Percentiles rank a stretch among this genome's conserved stretches.
Conservation (phyloP, 2,888 invertebrate species). For the Druceiella hillmani region DNA sequence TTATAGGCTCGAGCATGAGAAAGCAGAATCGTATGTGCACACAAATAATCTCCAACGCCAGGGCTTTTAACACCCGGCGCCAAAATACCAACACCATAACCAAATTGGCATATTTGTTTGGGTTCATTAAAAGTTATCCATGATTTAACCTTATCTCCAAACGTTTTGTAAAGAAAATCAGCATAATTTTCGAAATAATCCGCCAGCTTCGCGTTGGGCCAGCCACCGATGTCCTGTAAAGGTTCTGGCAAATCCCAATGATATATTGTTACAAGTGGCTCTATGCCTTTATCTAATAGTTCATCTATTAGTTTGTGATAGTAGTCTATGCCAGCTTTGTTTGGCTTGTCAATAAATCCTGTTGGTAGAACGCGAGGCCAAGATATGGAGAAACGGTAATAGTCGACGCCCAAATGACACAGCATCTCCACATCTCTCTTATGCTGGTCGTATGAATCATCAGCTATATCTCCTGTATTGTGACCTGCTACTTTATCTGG, state of each 20-base stretch:
- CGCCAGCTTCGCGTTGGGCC: no score
- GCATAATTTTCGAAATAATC: no score
- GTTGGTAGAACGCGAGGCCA: slow-evolving; percentile 55
- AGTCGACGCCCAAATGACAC: slow-evolving; percentile 39
- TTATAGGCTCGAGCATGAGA: no score
- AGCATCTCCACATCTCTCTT: slow-evolving; percentile 48
- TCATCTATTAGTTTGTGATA: slow-evolving; percentile 50
- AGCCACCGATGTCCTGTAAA: background rate
- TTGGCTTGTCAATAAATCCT: slow-evolving; percentile 34
- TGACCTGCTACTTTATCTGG: slow-evolving; percentile 35
- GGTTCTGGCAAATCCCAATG: slow-evolving; percentile 46
- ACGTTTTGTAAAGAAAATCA: no score
- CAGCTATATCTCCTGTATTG: slow-evolving; percentile 49
- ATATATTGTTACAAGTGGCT: slow-evolving; percentile 47
- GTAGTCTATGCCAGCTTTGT: slow-evolving; percentile 41
- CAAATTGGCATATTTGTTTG: no score
- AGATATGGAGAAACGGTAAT: slow-evolving; percentile 42
- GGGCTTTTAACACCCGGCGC: no score
- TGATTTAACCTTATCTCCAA: no score
- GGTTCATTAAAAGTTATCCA: no score
- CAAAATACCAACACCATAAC: no score
- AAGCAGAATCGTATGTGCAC: no score
- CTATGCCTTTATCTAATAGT: slow-evolving; percentile 40
- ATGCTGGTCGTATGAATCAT: slow-evolving; percentile 52
- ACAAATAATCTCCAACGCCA: no score